phyloP scores from a whole-genome alignment of 35 echinoderm and acorn worm species.

The Anneissia japonica region DNA sequence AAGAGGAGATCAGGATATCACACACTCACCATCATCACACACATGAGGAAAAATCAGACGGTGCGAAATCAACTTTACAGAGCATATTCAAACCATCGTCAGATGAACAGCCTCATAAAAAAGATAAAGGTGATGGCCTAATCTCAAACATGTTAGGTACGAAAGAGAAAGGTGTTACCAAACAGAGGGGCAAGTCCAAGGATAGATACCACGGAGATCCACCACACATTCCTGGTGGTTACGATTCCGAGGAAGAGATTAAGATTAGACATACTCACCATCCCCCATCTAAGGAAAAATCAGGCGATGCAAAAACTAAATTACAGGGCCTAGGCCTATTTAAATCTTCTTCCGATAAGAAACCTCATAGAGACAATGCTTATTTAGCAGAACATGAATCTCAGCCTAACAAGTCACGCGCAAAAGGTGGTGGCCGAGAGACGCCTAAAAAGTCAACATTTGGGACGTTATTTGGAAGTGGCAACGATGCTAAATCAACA shows the following conservation, averaged over 20 bases:
- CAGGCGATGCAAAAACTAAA: not conserved
- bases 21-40: not conserved
- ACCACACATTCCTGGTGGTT: not conserved
- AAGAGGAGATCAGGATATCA: not conserved
- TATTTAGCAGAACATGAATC: not conserved
- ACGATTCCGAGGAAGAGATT: not conserved
- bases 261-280: too few relatives aligned
- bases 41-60: not conserved
- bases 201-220: not conserved
- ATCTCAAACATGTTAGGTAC: not conserved
- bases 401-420: not conserved
- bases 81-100: not conserved
- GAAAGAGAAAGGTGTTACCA: not conserved
- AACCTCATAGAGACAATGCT: not conserved
- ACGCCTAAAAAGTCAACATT: not conserved
- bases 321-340: not conserved
- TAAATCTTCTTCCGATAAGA: not conserved
- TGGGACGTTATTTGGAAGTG: not conserved
- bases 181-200: not conserved
- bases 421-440: not conserved
- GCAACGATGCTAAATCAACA: not conserved
- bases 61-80: not conserved
- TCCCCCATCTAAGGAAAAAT: not conserved
- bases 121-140: not conserved
- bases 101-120: not conserved